Conservation (phyloP, 2,888 invertebrate genomes). For the Choristoneura rosaceana region DNA sequence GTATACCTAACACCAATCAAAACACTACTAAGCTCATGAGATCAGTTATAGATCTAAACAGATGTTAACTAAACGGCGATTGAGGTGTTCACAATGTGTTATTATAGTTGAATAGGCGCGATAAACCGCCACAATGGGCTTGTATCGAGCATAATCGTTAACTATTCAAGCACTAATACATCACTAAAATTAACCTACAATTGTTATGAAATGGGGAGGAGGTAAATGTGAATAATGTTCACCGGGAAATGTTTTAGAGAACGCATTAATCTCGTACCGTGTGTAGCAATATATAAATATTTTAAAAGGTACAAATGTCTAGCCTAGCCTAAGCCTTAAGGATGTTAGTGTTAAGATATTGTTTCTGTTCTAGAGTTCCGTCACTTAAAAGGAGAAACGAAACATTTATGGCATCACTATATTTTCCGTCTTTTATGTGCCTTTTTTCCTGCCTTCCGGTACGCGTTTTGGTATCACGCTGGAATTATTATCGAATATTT, state of each 20-base stretch:
- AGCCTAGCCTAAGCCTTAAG: no score
- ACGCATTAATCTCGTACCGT: background rate
- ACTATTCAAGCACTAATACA: slow-evolving; percentile 24
- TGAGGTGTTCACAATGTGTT: slow-evolving; percentile 8
- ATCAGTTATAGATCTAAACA: slow-evolving; percentile 17
- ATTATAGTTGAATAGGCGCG: slow-evolving; percentile 26
- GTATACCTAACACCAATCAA: background rate
- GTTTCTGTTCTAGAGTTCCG: no score
- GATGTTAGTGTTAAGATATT: no score
- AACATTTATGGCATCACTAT: no score
- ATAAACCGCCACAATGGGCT: slow-evolving; percentile 25
- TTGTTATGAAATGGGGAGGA: slow-evolving; percentile 15
- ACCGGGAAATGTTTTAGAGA: background rate
- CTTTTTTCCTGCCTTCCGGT: no score
- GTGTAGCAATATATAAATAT: background rate
- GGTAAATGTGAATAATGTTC: background rate
- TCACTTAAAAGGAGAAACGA: no score
- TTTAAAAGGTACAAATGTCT: no score
- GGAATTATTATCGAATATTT: no score
- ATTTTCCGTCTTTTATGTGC: no score
- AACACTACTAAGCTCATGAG: background rate
- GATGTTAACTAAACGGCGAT: slow-evolving; percentile 22
- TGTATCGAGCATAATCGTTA: slow-evolving; percentile 15
- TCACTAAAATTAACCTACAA: slow-evolving; percentile 13
- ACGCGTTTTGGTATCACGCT: no score